Evolutionary conservation across 2,797 vertebrate species (phyloP).

Genomic region (Clarias pachynema): DNA sequence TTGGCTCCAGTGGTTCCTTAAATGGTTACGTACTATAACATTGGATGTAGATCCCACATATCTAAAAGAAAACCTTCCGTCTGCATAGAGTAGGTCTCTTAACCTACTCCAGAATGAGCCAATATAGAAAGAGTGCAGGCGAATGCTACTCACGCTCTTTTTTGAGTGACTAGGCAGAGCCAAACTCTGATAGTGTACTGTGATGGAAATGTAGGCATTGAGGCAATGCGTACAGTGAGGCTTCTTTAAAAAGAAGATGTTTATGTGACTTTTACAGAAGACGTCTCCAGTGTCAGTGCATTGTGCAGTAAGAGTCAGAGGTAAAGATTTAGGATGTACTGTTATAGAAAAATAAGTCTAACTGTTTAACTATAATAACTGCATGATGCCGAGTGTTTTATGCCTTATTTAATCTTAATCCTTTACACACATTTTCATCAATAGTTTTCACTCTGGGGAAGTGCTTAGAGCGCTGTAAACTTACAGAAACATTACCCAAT

Average conservation of each 20-base stretch:
- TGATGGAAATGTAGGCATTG: background rate
- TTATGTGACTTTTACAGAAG: background rate
- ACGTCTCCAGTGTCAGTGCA: background rate
- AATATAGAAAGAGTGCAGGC: background rate
- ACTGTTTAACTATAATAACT: background rate
- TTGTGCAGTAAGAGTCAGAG: background rate
- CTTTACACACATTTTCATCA: too few relatives aligned
- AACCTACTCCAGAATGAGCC: background rate
- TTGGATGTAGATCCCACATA: background rate
- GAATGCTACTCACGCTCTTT: too few relatives aligned
- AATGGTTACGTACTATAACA: background rate
- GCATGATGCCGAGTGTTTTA: background rate
- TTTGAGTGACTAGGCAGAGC: background rate
- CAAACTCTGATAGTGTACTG: too few relatives aligned
- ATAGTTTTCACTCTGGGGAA: background rate
- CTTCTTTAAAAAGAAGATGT: background rate
- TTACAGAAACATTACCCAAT: too few relatives aligned
- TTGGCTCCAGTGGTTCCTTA: background rate
- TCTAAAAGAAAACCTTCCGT: background rate
- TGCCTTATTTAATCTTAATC: background rate
- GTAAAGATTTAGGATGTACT: background rate
- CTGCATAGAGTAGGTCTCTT: background rate
- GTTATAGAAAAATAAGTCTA: background rate
- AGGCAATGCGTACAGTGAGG: background rate
- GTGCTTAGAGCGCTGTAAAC: too few relatives aligned